Evolutionary conservation across 2,113 vertebrate genomes (phyloP).

Genomic region (Cinclus mexicanus): DNA sequence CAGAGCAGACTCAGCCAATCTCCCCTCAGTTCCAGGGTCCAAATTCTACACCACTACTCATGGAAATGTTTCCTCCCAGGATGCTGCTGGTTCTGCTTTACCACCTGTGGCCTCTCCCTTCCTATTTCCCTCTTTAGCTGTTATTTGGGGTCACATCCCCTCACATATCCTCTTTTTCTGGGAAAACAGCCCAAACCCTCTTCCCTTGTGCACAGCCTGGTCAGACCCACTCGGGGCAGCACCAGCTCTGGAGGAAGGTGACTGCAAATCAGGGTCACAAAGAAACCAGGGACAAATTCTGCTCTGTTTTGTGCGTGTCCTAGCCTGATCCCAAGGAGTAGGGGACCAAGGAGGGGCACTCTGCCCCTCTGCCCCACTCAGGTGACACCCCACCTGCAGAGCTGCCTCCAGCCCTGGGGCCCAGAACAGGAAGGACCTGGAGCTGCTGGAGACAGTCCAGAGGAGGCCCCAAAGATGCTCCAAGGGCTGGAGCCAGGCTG

Average conservation of each 20-base stretch:
- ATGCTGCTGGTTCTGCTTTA: not conserved
- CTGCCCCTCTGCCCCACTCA: not conserved
- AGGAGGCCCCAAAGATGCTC: fast-evolving
- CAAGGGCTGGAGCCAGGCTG: not conserved
- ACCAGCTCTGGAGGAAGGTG: not conserved
- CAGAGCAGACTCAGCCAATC: not conserved
- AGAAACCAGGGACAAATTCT: not conserved
- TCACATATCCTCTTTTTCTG: not conserved
- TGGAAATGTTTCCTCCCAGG: not conserved
- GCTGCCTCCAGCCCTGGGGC: not conserved
- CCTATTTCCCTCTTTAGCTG: not conserved
- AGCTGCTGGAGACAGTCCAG: not conserved
- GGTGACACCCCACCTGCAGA: not conserved
- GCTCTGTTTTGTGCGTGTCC: not conserved
- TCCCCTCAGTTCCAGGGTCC: not conserved
- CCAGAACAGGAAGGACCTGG: not conserved
- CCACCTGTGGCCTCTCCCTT: not conserved
- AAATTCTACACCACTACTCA: not conserved
- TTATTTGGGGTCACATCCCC: not conserved
- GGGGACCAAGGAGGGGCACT: not conserved
- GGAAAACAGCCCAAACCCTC: not conserved
- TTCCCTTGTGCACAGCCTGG: not conserved
- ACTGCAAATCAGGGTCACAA: not conserved
- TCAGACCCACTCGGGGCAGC: not conserved
- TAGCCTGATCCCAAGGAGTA: not conserved